Evolutionary conservation across 2,888 invertebrate genomes (phyloP), one percentile per base, ranked within the genome.

Genomic region (Polymixis flavicincta): DNA sequence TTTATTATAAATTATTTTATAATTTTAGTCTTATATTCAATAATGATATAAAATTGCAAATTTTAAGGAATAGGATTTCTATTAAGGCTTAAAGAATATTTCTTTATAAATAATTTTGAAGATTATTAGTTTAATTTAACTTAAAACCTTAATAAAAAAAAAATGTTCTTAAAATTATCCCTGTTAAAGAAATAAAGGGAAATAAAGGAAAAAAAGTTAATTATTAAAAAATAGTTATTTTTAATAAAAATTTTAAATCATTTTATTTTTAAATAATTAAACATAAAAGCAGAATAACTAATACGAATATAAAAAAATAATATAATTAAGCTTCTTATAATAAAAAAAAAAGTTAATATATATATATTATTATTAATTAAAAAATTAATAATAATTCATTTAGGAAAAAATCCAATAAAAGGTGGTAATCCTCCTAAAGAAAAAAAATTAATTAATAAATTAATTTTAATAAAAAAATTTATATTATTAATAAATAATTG

Each of bases 31-130:
- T 97, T 96, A 96, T 96, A 97, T 90, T 96, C 96, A 97, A 92
- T 73, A 89, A 96, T 96, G 97, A 97, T 94, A 91, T 97, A 96
- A 97, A 97, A 97, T 96, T 97, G 97, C 97, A 97, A 97, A 96
- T 97, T 97, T 97, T 94, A 94, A 94, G 93, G 89, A 70, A 86
- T 92, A 93, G 74, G 76, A 71, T 75, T 82, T 87, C 67, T 94
- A 93, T 92, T 97, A 97, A 97, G 96, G 96, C 96, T 97, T 97
- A 97, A 96, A 96, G 96, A 94, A 90, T 76, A 90, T 82, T 91
- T 92, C 93, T 95, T 96, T 97, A 97, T 97, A 95, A 91, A 95
- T 93, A 97, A 96, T 97, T 97, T 97, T 97, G 97, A 97, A 97
- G 96, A 97, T 93, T 97, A 96, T 94, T 95, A 97, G 97, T 97